Conservation (phyloP, 2,888 invertebrate genomes). For the Lutraria lutraria region DNA sequence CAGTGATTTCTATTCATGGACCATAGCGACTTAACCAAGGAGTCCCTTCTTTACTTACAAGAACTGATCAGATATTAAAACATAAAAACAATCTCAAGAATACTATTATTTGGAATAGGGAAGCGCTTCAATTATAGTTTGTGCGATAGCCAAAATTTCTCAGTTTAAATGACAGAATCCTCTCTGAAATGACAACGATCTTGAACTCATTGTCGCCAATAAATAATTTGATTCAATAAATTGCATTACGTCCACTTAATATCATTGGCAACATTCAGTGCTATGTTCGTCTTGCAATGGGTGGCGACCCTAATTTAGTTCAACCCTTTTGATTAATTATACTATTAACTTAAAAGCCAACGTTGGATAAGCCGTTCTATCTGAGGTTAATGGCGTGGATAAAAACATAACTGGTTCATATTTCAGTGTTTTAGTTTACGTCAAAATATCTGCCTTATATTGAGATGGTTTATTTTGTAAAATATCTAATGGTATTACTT, state of each 20-base stretch:
- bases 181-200: neutral
- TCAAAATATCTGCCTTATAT: neutral
- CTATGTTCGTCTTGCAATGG: neutral
- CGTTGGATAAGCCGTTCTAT: neutral
- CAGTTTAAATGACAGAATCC: neutral
- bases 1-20: no score
- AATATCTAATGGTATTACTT: no score
- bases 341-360: neutral
- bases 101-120: no score
- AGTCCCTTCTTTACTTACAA: no score
- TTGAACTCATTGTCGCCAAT: neutral
- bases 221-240: neutral
- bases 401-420: neutral
- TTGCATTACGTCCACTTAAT: neutral
- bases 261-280: neutral
- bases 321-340: neutral
- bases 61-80: no score
- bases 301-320: neutral
- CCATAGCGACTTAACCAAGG: no score
- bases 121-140: no score
- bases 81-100: no score
- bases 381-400: neutral
- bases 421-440: neutral
- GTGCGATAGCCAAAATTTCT: no score
- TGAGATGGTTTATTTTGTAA: neutral